Conservation (phyloP, 1,140 invertebrate genomes). For the Thereuonema tuberculata region DNA sequence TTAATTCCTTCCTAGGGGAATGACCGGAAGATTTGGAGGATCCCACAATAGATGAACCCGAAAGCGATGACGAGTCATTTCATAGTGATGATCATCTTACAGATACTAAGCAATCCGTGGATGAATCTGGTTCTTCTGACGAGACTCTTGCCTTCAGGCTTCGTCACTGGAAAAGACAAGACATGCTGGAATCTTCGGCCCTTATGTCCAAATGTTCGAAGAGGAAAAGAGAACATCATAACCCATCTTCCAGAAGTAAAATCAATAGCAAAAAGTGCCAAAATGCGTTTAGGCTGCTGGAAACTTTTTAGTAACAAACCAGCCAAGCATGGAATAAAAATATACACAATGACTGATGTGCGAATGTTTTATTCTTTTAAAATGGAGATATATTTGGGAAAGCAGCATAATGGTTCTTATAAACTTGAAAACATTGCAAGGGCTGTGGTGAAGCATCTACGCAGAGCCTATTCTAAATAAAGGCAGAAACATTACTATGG, state of each 20-base stretch:
- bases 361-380: constrained; percentile 16
- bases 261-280: background rate
- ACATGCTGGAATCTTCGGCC: background rate
- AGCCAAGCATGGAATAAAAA: constrained; percentile 20
- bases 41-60: background rate
- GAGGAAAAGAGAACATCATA: background rate
- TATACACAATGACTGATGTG: constrained; percentile 16
- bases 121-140: background rate
- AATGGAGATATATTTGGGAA: constrained; percentile 16
- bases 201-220: background rate
- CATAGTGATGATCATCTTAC: constrained; percentile 1
- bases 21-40: no score
- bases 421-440: constrained; percentile 5
- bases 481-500: constrained; percentile 29
- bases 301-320: constrained; percentile 18
- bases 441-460: background rate
- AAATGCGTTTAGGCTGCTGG: background rate
- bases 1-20: no score
- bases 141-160: background rate
- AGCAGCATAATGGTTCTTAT: constrained; percentile 10
- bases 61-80: background rate
- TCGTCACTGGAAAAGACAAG: constrained; percentile 2
- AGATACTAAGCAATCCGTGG: background rate
- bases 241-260: constrained; percentile 6
- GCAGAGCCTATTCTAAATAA: constrained; percentile 22